A percentile compares a stretch with the other conserved stretches of the same genome.
Conservation (phyloP, 2,113 vertebrate genomes). For the Pelecanus crispus region DNA sequence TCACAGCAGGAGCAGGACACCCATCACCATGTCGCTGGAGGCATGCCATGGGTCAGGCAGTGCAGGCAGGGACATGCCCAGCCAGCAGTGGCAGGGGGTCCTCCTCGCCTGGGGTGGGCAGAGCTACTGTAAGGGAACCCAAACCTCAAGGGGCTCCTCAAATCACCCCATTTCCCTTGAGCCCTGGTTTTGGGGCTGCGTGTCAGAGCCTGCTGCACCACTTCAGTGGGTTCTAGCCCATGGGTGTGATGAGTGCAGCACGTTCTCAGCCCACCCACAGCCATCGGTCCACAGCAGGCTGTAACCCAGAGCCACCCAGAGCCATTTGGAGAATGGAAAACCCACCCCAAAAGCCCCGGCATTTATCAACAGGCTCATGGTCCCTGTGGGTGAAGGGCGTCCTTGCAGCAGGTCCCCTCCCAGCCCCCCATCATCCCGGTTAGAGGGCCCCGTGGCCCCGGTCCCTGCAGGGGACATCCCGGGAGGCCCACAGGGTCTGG, state of each 20-base stretch:
- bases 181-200: background rate
- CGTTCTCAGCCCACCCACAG: background rate
- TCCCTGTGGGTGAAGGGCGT: accelerated
- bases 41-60: no score
- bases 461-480: background rate
- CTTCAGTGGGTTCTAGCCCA: background rate
- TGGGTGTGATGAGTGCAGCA: background rate
- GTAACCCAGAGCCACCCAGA: background rate
- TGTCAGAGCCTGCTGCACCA: background rate
- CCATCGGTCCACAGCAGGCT: background rate
- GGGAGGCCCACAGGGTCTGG: background rate
- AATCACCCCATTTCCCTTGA: background rate
- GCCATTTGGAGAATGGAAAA: background rate
- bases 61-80: background rate
- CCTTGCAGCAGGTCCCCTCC: background rate
- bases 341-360: background rate
- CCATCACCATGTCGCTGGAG: background rate
- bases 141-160: background rate
- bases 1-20: accelerated
- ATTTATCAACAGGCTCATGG: background rate
- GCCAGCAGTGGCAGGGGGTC: background rate
- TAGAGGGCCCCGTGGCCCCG: background rate
- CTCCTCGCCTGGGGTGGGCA: background rate
- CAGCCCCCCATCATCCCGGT: background rate
- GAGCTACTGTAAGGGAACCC: background rate